phyloP scores from a whole-genome alignment of 2,797 vertebrate genomes.

The Cyclopterus lumpus region DNA sequence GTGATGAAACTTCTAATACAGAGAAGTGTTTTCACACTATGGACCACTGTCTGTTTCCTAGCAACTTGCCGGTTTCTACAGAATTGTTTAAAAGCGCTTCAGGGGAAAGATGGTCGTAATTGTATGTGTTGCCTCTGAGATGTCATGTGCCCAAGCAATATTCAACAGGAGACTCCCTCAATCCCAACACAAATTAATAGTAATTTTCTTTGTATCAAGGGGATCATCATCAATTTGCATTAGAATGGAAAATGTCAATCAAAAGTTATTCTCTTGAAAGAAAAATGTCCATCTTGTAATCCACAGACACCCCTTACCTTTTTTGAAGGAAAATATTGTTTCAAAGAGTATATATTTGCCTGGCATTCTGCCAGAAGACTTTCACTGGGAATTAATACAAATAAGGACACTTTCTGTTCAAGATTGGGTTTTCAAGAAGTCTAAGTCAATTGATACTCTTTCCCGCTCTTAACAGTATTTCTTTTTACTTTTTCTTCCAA shows the following conservation, averaged over 20 bases:
- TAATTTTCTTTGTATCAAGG: slow-evolving; percentile 62
- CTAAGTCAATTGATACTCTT: not conserved
- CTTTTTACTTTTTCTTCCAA: not conserved
- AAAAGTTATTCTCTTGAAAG: slow-evolving; percentile 39
- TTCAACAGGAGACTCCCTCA: slow-evolving; percentile 57
- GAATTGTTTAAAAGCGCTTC: slow-evolving; percentile 67
- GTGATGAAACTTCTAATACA: slow-evolving; percentile 42
- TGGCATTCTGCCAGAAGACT: not conserved
- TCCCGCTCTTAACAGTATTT: not conserved
- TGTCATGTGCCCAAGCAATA: slow-evolving; percentile 65
- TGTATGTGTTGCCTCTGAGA: slow-evolving; percentile 62
- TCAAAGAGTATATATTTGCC: slow-evolving; percentile 13
- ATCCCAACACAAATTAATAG: slow-evolving; percentile 70
- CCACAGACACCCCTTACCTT: slow-evolving; percentile 18
- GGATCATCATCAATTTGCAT: slow-evolving; percentile 66
- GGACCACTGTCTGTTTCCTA: slow-evolving; percentile 79
- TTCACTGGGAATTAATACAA: not conserved
- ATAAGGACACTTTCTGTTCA: slow-evolving; percentile 2
- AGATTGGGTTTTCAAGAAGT: not conserved
- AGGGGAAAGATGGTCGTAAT: slow-evolving; percentile 54
- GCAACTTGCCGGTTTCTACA: slow-evolving; percentile 76
- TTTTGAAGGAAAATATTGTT: slow-evolving; percentile 17
- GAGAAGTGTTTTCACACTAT: slow-evolving; percentile 38
- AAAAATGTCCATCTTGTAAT: slow-evolving; percentile 44
- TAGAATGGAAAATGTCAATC: slow-evolving; percentile 64